Base-by-base conservation (phyloP, 2,888 invertebrate species). In the Parelbella ahira region DNA sequence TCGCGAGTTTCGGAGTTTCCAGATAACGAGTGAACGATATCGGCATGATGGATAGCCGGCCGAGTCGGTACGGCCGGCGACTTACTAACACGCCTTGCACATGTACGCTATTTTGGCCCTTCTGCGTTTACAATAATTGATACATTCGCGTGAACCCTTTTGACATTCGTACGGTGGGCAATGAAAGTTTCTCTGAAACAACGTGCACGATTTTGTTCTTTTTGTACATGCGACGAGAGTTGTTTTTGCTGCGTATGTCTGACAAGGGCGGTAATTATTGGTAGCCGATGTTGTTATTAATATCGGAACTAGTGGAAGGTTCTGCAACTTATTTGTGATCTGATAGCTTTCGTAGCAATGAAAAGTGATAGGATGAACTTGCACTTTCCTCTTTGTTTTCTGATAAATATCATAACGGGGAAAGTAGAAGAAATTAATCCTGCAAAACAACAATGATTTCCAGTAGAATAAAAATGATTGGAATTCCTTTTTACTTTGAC, bases 21-120 rank as follows among this genome's bases (percentile, higher is more conserved):
- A 51, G 55, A 58, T 53, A 56, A 54, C 50, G 50, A 52, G 41
- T 39, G 37, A 44, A 37, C 32, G 33, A 50, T 53, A 53, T 53
- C 52, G 41, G 29, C 18, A 53, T 59, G 60, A 58, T 53, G 50
- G 51, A 57, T 54, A 47, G 42, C 49, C 38, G 42, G 9, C 7
- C 10, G n/a, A 28, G 18, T 21, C 8, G n/a, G n/a, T n/a, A n/a
- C n/a, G n/a, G n/a, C n/a, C n/a, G n/a, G n/a, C n/a, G n/a, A n/a
- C n/a, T n/a, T n/a, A n/a, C n/a, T n/a, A n/a, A n/a, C n/a, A n/a
- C n/a, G n/a, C n/a, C n/a, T n/a, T n/a, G n/a, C n/a, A n/a, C n/a
- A n/a, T n/a, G n/a, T n/a, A n/a, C n/a, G n/a, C n/a, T n/a, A n/a
- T n/a, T n/a, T n/a, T n/a, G n/a, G n/a, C n/a, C n/a, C n/a, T n/a